Percentiles rank a stretch among this genome's conserved stretches.
These are phyloP conservation scores for Protobothrops mucrosquamatus DNA, from an alignment of 2,113 vertebrate species.

Conservation along the genomic window DNA sequence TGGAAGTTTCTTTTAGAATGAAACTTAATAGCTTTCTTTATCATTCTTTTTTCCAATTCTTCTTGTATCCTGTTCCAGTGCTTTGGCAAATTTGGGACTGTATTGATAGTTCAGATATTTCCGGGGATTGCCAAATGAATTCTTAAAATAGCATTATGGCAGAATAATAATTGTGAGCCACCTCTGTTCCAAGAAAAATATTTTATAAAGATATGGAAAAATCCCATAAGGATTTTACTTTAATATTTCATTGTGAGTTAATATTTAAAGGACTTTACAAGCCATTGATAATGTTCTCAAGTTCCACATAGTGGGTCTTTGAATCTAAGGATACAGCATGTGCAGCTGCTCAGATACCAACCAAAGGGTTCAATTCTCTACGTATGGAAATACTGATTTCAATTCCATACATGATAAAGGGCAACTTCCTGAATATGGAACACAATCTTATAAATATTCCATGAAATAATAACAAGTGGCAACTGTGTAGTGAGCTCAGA, in stretches of 20 bases:
- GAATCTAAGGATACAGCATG: neutral
- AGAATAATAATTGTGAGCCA: conserved; percentile 38
- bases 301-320: neutral
- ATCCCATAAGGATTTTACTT: conserved; percentile 43
- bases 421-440: neutral
- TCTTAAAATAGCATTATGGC: conserved; percentile 54
- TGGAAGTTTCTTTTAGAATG: neutral
- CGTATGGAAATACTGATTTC: conserved; percentile 36
- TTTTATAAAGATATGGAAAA: conserved; percentile 45
- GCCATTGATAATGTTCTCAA: conserved; percentile 19
- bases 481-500: neutral
- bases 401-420: conserved; percentile 25
- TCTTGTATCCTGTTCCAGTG: neutral
- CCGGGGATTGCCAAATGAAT: conserved; percentile 38
- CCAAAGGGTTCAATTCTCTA: conserved; percentile 19
- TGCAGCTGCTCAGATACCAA: neutral
- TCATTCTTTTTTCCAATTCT: neutral
- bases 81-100: neutral
- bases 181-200: conserved; percentile 24
- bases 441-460: neutral
- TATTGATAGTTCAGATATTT: conserved; percentile 25
- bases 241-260: conserved; percentile 45
- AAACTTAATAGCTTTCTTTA: neutral
- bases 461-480: neutral
- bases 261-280: conserved; percentile 16